phyloP scores from a whole-genome alignment of 2,113 vertebrate species.

The Atlantisia rogersi region DNA sequence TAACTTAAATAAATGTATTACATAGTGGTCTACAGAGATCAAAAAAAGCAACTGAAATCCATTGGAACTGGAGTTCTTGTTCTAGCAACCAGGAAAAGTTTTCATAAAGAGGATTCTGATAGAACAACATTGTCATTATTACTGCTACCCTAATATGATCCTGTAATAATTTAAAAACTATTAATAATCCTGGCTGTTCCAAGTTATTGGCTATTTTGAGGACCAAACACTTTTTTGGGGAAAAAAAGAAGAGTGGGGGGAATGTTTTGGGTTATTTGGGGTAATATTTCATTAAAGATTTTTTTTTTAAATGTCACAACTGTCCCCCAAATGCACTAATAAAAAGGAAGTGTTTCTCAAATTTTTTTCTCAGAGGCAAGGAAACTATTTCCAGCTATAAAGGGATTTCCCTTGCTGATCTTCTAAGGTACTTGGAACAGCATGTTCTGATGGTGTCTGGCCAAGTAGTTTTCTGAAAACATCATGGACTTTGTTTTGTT shows the following conservation, averaged over 20 bases:
- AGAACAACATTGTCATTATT: not conserved
- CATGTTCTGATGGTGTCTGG: not conserved
- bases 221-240: not conserved
- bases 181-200: not conserved
- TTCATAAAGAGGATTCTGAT: not conserved
- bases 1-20: not conserved
- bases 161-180: not conserved
- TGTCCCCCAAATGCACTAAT: not conserved
- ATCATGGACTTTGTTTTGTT: not conserved
- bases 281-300: not conserved
- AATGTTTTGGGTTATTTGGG: not conserved
- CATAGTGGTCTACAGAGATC: not conserved
- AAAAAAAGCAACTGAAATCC: not conserved
- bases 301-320: not conserved
- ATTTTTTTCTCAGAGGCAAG: not conserved
- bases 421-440: not conserved
- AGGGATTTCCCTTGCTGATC: not conserved
- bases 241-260: not conserved
- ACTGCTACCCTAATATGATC: not conserved
- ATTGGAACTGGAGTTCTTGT: not conserved
- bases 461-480: not conserved
- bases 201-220: not conserved
- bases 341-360: not conserved
- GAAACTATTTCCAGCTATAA: not conserved
- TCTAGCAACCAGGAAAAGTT: not conserved